These are phyloP conservation scores for Xyrauchen texanus DNA, from an alignment of 2,113 vertebrate genomes.

Conservation along the genomic window DNA sequence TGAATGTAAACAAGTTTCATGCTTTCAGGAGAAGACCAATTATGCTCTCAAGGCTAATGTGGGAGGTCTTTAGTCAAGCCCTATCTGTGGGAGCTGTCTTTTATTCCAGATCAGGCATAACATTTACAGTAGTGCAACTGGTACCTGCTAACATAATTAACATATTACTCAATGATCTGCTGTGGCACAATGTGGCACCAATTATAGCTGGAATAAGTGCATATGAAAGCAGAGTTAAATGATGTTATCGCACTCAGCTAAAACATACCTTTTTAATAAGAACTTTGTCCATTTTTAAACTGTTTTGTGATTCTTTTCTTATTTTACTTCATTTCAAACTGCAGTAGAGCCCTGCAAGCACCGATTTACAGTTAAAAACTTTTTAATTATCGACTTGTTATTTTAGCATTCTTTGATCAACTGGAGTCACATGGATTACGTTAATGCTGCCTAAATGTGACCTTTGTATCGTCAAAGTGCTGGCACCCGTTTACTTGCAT, in stretches of 20 bases:
- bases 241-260: not conserved
- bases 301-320: not conserved
- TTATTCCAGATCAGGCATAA: slow-evolving; percentile 20
- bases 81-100: slow-evolving; percentile 23
- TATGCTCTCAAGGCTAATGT: slow-evolving; percentile 28
- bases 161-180: slow-evolving; percentile 37
- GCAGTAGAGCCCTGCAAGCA: no score
- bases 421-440: no score
- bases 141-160: not conserved
- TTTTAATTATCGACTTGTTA: no score
- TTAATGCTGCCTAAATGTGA: no score
- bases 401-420: no score
- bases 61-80: slow-evolving; percentile 28
- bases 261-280: not conserved
- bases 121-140: not conserved
- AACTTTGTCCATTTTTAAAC: not conserved
- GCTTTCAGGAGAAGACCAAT: slow-evolving; percentile 25
- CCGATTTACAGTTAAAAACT: no score
- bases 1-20: slow-evolving; percentile 39
- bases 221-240: not conserved
- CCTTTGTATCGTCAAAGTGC: no score
- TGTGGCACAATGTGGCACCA: not conserved
- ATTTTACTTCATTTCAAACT: not conserved
- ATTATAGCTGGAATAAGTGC: not conserved
- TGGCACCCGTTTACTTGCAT: no score